phyloP scores from a whole-genome alignment of 37 sponge, comb jelly and placozoan genomes.

The Oscarella lobularis region DNA sequence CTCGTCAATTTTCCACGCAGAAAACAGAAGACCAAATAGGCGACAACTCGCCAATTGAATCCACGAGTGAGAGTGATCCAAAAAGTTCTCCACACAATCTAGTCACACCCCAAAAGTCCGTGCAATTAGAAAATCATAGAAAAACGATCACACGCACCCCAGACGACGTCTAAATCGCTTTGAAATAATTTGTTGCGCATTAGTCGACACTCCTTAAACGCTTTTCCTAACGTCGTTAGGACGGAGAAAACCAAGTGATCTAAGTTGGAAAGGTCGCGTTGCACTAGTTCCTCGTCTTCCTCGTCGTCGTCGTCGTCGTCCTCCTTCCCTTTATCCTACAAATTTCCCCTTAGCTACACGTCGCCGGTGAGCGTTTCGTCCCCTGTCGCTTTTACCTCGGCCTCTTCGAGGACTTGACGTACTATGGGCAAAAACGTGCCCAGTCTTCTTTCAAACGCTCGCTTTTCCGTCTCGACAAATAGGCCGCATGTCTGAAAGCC shows the following conservation, averaged over 20 bases:
- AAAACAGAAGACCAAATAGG: conserved; percentile 55
- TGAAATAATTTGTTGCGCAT: not conserved
- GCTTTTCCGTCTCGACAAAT: conserved; percentile 42
- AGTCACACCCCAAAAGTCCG: too few species aligned
- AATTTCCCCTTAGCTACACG: too few species aligned
- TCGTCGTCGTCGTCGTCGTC: too few species aligned
- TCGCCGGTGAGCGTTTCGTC: too few species aligned
- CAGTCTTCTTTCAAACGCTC: conserved; percentile 29
- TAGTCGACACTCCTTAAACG: conserved; percentile 15
- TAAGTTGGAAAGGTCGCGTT: not conserved
- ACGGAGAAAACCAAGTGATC: conserved; percentile 47
- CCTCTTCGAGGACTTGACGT: conserved; percentile 8
- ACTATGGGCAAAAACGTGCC: conserved; percentile 40
- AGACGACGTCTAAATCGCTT: conserved; percentile 20
- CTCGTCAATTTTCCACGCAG: conserved; percentile 37
- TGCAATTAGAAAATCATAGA: too few species aligned
- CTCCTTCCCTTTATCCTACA: too few species aligned
- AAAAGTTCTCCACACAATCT: conserved; percentile 18
- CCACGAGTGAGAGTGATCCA: conserved; percentile 73
- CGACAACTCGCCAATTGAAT: conserved; percentile 34
- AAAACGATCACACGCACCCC: conserved; percentile 25
- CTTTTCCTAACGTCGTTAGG: conserved; percentile 36
- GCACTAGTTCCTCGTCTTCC: too few species aligned
- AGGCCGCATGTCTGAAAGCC: conserved; percentile 40
- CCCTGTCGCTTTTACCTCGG: too few species aligned